These are phyloP conservation scores for Schlechtendalia chinensis DNA, from an alignment of 1,140 invertebrate genomes.

Conservation along the genomic window DNA sequence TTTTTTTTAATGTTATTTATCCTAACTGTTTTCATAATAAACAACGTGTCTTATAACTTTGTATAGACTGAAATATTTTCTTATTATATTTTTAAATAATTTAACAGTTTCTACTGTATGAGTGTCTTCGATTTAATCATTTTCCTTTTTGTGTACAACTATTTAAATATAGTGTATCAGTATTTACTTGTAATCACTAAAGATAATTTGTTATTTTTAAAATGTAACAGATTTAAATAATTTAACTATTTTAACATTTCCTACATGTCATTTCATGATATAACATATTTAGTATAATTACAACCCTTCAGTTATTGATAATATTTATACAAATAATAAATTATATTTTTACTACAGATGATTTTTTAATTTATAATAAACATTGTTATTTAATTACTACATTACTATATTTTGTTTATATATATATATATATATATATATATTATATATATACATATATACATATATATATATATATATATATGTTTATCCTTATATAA, in stretches of 20 bases:
- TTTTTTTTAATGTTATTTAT: background rate
- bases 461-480: background rate
- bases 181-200: conserved; percentile 19
- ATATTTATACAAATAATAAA: background rate
- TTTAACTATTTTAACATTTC: background rate
- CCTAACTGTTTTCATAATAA: background rate
- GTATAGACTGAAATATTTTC: background rate
- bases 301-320: background rate
- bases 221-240: background rate
- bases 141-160: background rate
- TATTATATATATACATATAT: conserved; percentile 28
- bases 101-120: background rate
- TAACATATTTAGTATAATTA: conserved; percentile 7
- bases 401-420: conserved; percentile 15
- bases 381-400: conserved; percentile 32
- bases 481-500: conserved; percentile 23
- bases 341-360: background rate
- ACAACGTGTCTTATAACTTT: background rate
- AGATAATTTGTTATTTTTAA: background rate
- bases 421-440: too few species aligned
- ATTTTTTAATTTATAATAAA: conserved; percentile 2
- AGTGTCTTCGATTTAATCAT: background rate
- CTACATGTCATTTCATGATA: background rate
- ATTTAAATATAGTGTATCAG: background rate
- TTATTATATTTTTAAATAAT: background rate